Conservation (phyloP, 2,888 invertebrate species). For the Geophilus truncorum region DNA sequence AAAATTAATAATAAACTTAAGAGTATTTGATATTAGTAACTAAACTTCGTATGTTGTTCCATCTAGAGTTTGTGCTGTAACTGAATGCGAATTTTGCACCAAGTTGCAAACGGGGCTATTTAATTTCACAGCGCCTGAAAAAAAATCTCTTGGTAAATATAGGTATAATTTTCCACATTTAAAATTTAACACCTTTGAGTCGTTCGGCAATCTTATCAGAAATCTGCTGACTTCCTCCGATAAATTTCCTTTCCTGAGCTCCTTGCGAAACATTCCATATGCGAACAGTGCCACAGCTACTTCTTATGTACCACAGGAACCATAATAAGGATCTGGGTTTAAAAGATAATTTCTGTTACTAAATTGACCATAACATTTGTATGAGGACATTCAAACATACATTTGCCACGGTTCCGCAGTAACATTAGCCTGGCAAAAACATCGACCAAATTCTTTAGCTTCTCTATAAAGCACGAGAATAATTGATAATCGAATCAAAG, state of each 20-base stretch:
- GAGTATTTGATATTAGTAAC: no score
- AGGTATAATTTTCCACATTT: no score
- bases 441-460: slow-evolving; percentile 36
- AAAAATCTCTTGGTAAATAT: no score
- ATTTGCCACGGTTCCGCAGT: slow-evolving; percentile 37
- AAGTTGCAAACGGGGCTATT: slow-evolving; percentile 45
- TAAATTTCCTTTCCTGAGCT: slow-evolving; percentile 48
- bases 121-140: slow-evolving; percentile 42
- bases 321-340: slow-evolving; percentile 40
- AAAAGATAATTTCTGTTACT: neutral
- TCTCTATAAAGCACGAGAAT: slow-evolving; percentile 35
- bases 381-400: slow-evolving; percentile 36
- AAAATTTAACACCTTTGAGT: slow-evolving; percentile 45
- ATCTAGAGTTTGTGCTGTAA: slow-evolving; percentile 42
- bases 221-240: slow-evolving; percentile 51
- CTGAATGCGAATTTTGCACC: slow-evolving; percentile 42
- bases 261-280: slow-evolving; percentile 40
- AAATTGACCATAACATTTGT: slow-evolving; percentile 38
- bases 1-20: no score
- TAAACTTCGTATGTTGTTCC: slow-evolving; percentile 40
- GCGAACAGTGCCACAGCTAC: slow-evolving; percentile 40
- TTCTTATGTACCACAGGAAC: slow-evolving; percentile 42
- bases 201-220: slow-evolving; percentile 46
- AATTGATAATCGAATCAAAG: neutral
- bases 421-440: slow-evolving; percentile 35